Percentiles rank a stretch among this genome's conserved stretches.
phyloP scores from a whole-genome alignment of 1,140 invertebrate genomes.

The Galendromus occidentalis region DNA sequence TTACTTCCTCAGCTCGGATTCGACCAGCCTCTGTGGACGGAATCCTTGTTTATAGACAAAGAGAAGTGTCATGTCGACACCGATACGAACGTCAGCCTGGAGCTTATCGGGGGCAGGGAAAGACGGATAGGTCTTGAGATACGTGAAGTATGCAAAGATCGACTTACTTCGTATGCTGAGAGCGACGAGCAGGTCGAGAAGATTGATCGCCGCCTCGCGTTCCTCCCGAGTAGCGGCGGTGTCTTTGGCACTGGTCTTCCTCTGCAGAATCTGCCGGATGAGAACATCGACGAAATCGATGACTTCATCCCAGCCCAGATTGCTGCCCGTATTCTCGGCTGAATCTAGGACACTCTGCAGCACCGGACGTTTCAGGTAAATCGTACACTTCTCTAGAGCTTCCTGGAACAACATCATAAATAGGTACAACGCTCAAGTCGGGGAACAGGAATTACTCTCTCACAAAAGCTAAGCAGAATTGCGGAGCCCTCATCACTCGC shows the following conservation, averaged over 20 bases:
- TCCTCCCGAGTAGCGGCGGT: not conserved
- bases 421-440: too few species aligned
- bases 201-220: not conserved
- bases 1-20: not conserved
- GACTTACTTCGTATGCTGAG: not conserved
- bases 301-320: not conserved
- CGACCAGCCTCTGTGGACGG: not conserved
- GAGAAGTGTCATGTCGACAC: too few species aligned
- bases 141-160: too few species aligned
- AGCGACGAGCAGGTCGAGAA: not conserved
- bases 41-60: too few species aligned
- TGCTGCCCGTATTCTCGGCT: not conserved
- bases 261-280: not conserved
- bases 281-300: not conserved
- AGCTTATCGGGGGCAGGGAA: too few species aligned
- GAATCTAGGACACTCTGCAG: not conserved
- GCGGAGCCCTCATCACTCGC: not conserved
- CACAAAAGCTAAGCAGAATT: not conserved
- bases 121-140: too few species aligned
- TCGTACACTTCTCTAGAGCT: not conserved
- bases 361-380: not conserved
- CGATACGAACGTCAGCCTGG: too few species aligned
- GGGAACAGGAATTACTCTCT: not conserved
- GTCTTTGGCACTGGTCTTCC: not conserved
- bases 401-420: not conserved